phyloP scores from a whole-genome alignment of 2,888 invertebrate species.

The Oxyteleia sp. region DNA sequence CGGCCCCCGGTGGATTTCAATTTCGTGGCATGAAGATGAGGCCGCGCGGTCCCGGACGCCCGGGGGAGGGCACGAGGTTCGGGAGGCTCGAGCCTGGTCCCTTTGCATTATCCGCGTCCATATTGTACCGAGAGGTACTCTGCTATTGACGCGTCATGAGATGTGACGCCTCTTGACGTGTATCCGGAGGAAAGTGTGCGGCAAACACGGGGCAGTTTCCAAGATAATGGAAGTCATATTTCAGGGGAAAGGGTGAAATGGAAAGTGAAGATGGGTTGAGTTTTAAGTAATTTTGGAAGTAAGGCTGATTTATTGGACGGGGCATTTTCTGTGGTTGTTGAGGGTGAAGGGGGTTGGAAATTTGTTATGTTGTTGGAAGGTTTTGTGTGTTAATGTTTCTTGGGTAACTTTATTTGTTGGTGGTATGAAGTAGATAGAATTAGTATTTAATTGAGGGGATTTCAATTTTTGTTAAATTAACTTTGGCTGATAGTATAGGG shows the following conservation, averaged over 20 bases:
- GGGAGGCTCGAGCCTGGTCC: conserved; percentile 15
- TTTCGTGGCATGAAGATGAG: conserved; percentile 49
- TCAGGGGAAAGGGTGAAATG: conserved; percentile 55
- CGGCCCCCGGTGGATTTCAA: conserved; percentile 41
- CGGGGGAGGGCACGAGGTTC: conserved; percentile 1
- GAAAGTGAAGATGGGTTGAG: conserved; percentile 55
- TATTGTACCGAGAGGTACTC: conserved; percentile 54
- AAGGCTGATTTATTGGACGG: conserved; percentile 22
- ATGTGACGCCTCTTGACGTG: conserved; percentile 65
- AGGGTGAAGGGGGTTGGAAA: background rate
- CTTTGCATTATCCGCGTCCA: conserved; percentile 54
- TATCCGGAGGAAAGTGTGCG: conserved; percentile 41
- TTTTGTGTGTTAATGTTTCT: too few species aligned
- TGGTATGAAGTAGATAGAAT: too few species aligned
- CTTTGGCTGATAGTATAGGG: too few species aligned
- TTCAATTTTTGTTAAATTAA: too few species aligned
- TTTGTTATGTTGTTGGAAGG: too few species aligned
- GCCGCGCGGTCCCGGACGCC: conserved; percentile 4
- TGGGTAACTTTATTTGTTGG: too few species aligned
- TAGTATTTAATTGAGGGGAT: too few species aligned
- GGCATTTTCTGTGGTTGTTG: background rate
- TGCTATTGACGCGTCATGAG: conserved; percentile 64
- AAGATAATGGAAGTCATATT: conserved; percentile 56
- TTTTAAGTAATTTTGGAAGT: background rate
- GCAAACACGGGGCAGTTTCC: conserved; percentile 45